Evolutionary conservation across 2,888 invertebrate species (phyloP), one percentile per base, ranked within the genome.

Genomic region (Amphiduros pacificus): DNA sequence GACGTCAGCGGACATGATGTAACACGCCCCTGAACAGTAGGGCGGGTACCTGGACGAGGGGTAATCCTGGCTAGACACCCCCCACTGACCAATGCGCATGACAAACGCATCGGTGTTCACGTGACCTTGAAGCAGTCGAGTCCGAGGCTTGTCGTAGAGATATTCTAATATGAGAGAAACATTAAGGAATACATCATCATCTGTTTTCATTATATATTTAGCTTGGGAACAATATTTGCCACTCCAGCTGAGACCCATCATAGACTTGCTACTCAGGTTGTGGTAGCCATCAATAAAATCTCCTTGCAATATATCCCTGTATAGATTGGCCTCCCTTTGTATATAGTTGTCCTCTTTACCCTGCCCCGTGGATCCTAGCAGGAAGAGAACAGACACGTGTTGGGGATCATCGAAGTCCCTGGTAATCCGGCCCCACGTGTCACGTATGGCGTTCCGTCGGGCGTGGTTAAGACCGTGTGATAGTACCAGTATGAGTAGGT

Each of bases 151-250:
- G n/a, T 44, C 44, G n/a, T 22, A 20, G 6, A 44, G 22, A 17
- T 44, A 44, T 17, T 44, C 44, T 5, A 58, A 14, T 22, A 58
- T 49, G 22, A 32, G 32, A 17, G 58, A 48, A 24, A 58, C 32
- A n/a, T 58, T 58, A 26, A 58, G 31, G 26, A 50, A 58, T 14
- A 58, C 58, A 32, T 58, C 58, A 32, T 58, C 58, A 36, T 58
- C 58, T 22, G 58, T 48, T 27, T 58, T 58, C 29, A 58, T 32
- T 32, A 58, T 51, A 32, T 49, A 58, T 26, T 50, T 50, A 24
- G 58, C 58, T 1, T 58, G 44, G 28, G 24, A 14, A 22, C 58
- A 58, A 36, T 49, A 27, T 6, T 32, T 5, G 5, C 1, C 17
- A 14, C 36, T 27, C 58, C 58, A 58, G 17, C 48, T 24, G 22